Evolutionary conservation across 2,888 invertebrate species (phyloP).

Genomic region (Plebejus argus): DNA sequence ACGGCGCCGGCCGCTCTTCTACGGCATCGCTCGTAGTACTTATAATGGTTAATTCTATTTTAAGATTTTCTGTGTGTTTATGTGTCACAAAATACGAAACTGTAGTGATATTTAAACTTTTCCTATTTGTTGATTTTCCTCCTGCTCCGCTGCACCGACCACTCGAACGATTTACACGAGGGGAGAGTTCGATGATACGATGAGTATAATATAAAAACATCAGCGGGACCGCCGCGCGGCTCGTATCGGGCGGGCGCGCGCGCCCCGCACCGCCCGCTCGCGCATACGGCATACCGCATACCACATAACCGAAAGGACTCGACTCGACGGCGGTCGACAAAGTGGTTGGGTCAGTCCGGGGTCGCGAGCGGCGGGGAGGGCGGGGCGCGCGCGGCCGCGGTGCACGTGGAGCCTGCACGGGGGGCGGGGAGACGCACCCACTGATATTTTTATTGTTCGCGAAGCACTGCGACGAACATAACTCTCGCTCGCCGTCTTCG

Average conservation of each 20-base stretch:
- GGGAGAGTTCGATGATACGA: constrained; percentile 17
- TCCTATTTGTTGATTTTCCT: neutral
- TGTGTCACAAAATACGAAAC: constrained; percentile 14
- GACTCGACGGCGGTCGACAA: too few relatives aligned
- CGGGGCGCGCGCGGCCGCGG: constrained; percentile 23
- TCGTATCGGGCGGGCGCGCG: neutral
- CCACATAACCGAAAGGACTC: too few relatives aligned
- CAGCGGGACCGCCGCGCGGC: constrained; percentile 60
- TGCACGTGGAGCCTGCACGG: constrained; percentile 74
- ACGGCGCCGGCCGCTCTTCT: neutral
- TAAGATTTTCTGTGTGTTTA: constrained; percentile 22
- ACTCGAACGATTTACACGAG: neutral
- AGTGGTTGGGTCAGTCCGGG: neutral
- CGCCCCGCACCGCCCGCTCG: neutral
- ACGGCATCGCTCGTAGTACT: neutral
- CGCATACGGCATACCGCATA: too few relatives aligned
- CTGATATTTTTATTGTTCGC: constrained; percentile 43
- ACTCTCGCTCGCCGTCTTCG: constrained; percentile 19
- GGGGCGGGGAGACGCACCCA: constrained; percentile 74
- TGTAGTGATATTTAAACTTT: constrained; percentile 6
- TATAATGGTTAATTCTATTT: neutral
- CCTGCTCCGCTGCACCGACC: neutral
- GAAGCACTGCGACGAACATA: constrained; percentile 15
- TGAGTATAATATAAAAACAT: constrained; percentile 44
- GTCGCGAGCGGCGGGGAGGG: neutral